These are phyloP conservation scores for Amiota mariae DNA, from an alignment of 2,888 invertebrate genomes.

Conservation along the genomic window DNA sequence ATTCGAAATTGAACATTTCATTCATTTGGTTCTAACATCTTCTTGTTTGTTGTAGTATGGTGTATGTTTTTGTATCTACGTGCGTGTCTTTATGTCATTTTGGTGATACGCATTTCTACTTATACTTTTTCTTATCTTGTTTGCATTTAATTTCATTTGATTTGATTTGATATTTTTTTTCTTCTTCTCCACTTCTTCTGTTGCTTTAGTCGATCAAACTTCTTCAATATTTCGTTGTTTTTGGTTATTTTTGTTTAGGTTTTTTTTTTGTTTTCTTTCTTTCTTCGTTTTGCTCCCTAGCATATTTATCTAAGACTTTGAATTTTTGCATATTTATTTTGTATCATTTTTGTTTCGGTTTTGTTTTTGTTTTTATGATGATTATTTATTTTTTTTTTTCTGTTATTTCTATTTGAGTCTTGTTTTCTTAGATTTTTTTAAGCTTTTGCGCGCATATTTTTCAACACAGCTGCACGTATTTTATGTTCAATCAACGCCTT, in stretches of 20 bases:
- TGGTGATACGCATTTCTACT: constrained; percentile 10
- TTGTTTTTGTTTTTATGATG: background rate
- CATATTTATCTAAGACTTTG: constrained; percentile 10
- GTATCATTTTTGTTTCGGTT: constrained; percentile 52
- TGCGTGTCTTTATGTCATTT: background rate
- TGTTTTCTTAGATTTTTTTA: background rate
- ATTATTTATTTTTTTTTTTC: no score
- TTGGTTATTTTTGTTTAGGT: background rate
- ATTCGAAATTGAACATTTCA: background rate
- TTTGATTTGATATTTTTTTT: constrained; percentile 43
- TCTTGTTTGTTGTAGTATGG: no score
- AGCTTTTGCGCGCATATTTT: constrained; percentile 13
- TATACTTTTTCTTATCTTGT: constrained; percentile 44
- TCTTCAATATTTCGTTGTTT: no score
- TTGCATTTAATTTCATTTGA: constrained; percentile 61
- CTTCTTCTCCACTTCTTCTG: background rate
- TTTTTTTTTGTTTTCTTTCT: constrained; percentile 1
- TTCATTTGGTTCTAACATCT: background rate
- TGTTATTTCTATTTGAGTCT: no score
- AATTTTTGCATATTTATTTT: constrained; percentile 63
- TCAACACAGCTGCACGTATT: constrained; percentile 8
- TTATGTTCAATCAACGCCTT: constrained; percentile 26
- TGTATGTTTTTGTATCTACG: background rate
- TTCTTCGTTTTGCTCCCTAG: background rate
- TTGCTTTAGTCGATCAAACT: background rate